Conservation (phyloP, 2,113 vertebrate genomes). For the Ceratotherium simum region DNA sequence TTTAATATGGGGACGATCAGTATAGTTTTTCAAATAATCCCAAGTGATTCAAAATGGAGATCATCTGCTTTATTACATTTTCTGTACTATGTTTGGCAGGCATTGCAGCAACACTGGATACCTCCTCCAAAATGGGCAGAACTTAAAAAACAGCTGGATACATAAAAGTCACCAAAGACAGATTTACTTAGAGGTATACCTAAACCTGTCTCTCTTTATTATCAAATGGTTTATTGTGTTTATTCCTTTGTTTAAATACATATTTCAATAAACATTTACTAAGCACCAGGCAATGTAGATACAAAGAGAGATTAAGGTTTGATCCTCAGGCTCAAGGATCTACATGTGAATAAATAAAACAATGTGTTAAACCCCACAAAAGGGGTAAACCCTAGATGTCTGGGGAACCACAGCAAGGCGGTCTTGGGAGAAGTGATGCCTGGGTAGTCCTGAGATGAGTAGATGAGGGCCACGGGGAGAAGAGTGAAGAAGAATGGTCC, state of each 20-base stretch:
- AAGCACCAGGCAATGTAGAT: background rate
- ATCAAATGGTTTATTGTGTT: background rate
- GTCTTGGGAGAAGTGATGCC: background rate
- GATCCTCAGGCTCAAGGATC: background rate
- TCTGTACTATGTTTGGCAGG: background rate
- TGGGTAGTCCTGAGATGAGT: background rate
- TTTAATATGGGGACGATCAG: background rate
- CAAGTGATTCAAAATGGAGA: conserved; percentile 6
- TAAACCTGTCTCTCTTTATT: background rate
- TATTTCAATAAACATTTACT: background rate
- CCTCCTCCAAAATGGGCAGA: background rate
- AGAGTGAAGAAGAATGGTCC: background rate
- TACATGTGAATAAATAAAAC: background rate
- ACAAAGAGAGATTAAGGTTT: background rate
- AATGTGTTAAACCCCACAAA: background rate
- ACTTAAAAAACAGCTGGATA: background rate
- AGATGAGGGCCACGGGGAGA: background rate
- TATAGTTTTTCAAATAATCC: background rate
- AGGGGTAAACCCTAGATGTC: background rate
- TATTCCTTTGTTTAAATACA: background rate
- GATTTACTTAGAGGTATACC: background rate
- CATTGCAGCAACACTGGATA: background rate
- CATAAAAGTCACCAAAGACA: background rate
- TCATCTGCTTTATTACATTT: conserved; percentile 31
- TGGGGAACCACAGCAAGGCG: background rate